Evolutionary conservation across 2,888 invertebrate genomes (phyloP), one percentile per base, ranked within the genome.

Genomic region (Leptinotarsa haldemani): DNA sequence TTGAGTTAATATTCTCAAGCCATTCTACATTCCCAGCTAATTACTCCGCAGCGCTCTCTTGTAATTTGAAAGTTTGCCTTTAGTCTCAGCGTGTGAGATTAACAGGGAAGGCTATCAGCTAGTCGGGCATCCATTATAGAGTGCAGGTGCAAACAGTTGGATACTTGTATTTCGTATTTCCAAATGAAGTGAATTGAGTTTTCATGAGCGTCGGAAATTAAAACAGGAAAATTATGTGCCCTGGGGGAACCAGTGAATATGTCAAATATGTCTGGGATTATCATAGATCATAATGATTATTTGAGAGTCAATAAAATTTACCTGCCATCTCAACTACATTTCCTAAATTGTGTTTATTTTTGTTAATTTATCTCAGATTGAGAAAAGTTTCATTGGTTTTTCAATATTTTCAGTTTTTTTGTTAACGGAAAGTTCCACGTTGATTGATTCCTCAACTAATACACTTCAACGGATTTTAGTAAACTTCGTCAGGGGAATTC

Each of bases 1-100:
- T 68, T 40, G 48, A 15, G 40, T 18, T 46, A 52, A 46, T 56
- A 67, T 40, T 67, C 67, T 53, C 18, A n/a, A 40, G 25, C 30
- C 30, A 53, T 53, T 67, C 40, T 40, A 30, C 53, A 67, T 30
- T 30, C 30, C 67, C 46, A 52, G 53, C 68, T 58, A 68, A 68
- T 68, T 68, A 68, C 40, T 61, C 61, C 61, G 40, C 61, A 61
- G 61, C 40, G 61, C n/a, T 61, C 61, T 61, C 61, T n/a, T 61
- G 61, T 61, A 61, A 61, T 61, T 61, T 61, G 16, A 25, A 61
- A 30, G 61, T 61, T 61, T 61, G 40, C 61, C 61, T 25, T 61
- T 61, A 40, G n/a, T 61, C 30, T 61, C 61, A 61, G 30, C 40
- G 40, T 61, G 61, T 40, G 30, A 61, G 61, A 61, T 61, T 61